These are phyloP conservation scores for Lottia gigantea DNA, from an alignment of 2,888 invertebrate species.

Conservation along the genomic window DNA sequence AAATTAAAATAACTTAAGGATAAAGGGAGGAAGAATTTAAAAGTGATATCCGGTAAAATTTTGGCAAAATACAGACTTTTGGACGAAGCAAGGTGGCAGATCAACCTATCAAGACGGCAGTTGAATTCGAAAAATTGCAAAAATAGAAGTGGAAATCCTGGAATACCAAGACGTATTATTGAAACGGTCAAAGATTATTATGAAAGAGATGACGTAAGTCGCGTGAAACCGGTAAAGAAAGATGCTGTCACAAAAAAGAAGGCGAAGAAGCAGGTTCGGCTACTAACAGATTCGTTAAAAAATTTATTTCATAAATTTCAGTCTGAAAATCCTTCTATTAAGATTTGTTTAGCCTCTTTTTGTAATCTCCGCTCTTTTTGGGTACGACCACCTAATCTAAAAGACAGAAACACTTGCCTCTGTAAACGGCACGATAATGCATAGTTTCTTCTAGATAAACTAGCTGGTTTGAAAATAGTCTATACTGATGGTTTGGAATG, in stretches of 20 bases:
- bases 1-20: not conserved
- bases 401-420: constrained; percentile 36
- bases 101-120: too few relatives aligned
- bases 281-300: constrained; percentile 30
- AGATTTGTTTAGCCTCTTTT: constrained; percentile 37
- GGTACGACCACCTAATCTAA: constrained; percentile 25
- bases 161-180: too few relatives aligned
- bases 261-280: constrained; percentile 30
- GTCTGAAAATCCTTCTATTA: constrained; percentile 15
- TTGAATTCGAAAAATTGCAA: too few relatives aligned
- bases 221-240: constrained; percentile 33
- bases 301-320: constrained; percentile 32
- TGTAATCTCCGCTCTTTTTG: constrained; percentile 35
- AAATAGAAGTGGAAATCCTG: too few relatives aligned
- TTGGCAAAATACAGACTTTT: too few relatives aligned
- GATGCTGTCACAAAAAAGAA: not conserved
- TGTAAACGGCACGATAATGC: constrained; percentile 34
- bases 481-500: too few relatives aligned
- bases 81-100: too few relatives aligned
- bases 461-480: constrained; percentile 4
- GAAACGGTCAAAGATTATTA: too few relatives aligned
- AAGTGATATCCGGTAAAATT: too few relatives aligned
- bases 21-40: too few relatives aligned
- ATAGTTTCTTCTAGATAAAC: constrained; percentile 23
- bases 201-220: not conserved